A percentile compares a stretch with the other conserved stretches of the same genome.
These are phyloP conservation scores for Dufourea novaeangliae DNA, from an alignment of 1,140 invertebrate genomes.

Conservation along the genomic window DNA sequence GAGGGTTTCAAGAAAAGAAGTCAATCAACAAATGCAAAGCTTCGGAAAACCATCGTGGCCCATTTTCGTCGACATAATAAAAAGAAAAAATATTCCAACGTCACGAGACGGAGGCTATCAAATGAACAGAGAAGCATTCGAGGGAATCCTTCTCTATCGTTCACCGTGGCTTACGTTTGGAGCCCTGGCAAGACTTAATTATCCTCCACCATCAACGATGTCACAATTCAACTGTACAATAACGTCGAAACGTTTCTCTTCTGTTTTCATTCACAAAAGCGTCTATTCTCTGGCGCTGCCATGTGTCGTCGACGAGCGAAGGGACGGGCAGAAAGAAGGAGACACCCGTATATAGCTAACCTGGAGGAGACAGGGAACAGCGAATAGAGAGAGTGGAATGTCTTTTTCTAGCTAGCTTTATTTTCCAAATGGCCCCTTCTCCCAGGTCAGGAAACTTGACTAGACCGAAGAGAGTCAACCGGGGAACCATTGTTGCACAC, in stretches of 20 bases:
- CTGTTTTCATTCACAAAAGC: constrained; percentile 62
- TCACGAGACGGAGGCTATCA: not conserved
- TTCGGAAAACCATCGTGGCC: no score
- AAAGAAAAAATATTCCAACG: no score
- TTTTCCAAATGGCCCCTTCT: constrained; percentile 56
- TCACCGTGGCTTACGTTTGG: not conserved
- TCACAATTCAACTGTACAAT: constrained; percentile 48
- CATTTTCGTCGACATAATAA: no score
- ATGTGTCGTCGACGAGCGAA: constrained; percentile 51
- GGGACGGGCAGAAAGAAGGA: constrained; percentile 3
- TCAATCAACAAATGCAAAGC: no score
- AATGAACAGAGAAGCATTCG: not conserved
- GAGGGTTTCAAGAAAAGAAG: no score
- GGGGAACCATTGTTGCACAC: constrained; percentile 35
- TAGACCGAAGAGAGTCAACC: constrained; percentile 51
- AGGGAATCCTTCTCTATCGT: not conserved
- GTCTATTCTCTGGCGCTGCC: constrained; percentile 46
- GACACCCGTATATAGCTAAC: not conserved
- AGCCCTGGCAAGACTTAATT: constrained; percentile 45
- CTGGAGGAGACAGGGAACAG: not conserved
- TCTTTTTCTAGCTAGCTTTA: constrained; percentile 55
- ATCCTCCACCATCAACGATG: constrained; percentile 27
- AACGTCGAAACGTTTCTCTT: constrained; percentile 54
- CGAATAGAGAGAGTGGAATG: not conserved
- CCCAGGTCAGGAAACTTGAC: not conserved